A percentile compares a stretch with the other conserved stretches of the same genome.
Conservation (phyloP, 1,140 invertebrate genomes). For the Phthorimaea operculella region DNA sequence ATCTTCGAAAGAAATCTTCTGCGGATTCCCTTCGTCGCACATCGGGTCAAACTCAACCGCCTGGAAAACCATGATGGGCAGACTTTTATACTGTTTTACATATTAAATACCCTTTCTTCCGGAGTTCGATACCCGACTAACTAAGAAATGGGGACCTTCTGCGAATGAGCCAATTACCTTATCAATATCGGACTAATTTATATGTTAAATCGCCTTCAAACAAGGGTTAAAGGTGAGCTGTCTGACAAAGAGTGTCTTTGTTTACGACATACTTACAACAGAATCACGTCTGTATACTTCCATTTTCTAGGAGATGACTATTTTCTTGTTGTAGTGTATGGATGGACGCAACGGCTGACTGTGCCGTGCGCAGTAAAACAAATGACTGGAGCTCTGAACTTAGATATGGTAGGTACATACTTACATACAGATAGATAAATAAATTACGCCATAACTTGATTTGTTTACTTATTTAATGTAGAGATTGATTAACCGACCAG, state of each 20-base stretch:
- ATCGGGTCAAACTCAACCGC: conserved; percentile 72
- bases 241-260: neutral
- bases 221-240: neutral
- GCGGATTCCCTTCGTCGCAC: conserved; percentile 82
- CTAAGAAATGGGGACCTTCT: neutral
- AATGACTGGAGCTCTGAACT: too few species aligned
- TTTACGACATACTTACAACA: neutral
- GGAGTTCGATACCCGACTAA: neutral
- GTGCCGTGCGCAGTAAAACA: too few species aligned
- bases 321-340: too few species aligned
- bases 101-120: neutral
- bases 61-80: conserved; percentile 52
- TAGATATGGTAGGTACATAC: too few species aligned
- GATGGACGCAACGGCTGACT: too few species aligned
- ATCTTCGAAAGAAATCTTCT: conserved; percentile 84
- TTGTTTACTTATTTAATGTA: too few species aligned
- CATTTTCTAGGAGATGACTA: conserved; percentile 11
- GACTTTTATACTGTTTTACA: neutral
- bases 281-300: conserved; percentile 19
- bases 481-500: too few species aligned
- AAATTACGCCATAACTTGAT: too few species aligned
- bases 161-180: neutral
- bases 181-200: neutral
- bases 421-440: too few species aligned
- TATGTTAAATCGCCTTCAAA: neutral